Base-by-base conservation (phyloP, 2,113 vertebrate genomes). In the Rhinolophus sinicus region DNA sequence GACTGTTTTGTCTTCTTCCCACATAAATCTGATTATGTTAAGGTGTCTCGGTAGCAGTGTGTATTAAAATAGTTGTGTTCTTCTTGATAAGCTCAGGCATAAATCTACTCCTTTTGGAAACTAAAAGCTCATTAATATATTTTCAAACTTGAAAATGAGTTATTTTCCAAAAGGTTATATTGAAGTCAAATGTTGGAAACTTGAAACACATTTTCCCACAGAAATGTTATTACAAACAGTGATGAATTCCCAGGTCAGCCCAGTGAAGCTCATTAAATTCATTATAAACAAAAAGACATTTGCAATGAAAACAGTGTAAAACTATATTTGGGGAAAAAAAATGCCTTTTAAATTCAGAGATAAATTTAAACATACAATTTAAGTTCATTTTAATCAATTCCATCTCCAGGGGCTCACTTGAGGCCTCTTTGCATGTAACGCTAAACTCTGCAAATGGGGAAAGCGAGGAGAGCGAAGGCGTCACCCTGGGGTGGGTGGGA, bases 181-280 rank as follows among this genome's bases (percentile, higher is more conserved):
- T 87, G 60, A 67, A 83, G 50, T 82, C 82, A 83, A 95, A 24
- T 56, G 30, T 84, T 88, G 85, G 65, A 88, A 94, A 94, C 38
- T 77, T 92, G 83, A 95, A 90, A 83, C 14, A 47, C 77, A 92
- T 47, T 95, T 94, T 90, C 50, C 83, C 65, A 91, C 64, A 88
- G 64, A 88, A 78, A 78, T 90, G 73, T 94, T 95, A 64, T 83
- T 83, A 83, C 22, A 86, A 92, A 90, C 16, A 78, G 64, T 84
- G 24, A n/a, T 88, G 78, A 72, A 94, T 88, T 54, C 60, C 56
- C 62, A 87, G 67, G 87, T 28, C n/a, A 93, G 12, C 52, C 28
- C 26, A 73, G 11, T 70, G 81, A 90, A 92, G 62, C 38, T 88
- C 77, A 73, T 54, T 84, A 91, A 77, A 54, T 44, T 78, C 21